phyloP scores from a whole-genome alignment of 2,888 invertebrate genomes.

The Chromoteleia sp. region DNA sequence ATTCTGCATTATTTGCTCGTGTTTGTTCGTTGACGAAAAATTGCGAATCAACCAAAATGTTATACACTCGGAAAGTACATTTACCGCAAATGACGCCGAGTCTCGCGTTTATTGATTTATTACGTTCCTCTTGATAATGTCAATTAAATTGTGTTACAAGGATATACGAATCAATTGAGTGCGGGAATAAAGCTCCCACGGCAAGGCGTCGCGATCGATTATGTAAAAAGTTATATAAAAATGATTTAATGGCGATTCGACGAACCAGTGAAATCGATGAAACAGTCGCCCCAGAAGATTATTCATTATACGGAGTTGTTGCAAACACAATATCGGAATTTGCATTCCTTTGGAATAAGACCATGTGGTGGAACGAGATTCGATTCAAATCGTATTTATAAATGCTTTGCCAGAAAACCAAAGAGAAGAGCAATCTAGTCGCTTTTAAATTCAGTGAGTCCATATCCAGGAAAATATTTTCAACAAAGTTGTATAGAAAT shows the following conservation, averaged over 20 bases:
- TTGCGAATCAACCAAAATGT: not conserved
- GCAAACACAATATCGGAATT: conserved; percentile 6
- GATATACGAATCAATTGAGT: conserved; percentile 4
- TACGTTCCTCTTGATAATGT: conserved; percentile 10
- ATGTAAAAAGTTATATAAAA: conserved; percentile 32
- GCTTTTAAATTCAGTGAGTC: conserved; percentile 20
- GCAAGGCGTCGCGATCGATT: conserved; percentile 15
- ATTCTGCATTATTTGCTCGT: conserved; percentile 1
- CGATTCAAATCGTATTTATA: conserved; percentile 6
- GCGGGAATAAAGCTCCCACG: not conserved
- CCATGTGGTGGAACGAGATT: conserved; percentile 30
- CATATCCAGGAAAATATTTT: not conserved
- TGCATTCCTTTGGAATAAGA: conserved; percentile 11
- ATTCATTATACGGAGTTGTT: not conserved
- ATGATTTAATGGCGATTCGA: conserved; percentile 19
- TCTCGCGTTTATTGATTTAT: conserved; percentile 7
- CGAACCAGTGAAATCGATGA: not conserved
- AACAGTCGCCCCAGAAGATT: not conserved
- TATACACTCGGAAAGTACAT: not conserved
- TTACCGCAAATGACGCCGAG: too few relatives aligned
- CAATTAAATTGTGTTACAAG: conserved; percentile 13
- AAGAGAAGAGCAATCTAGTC: conserved; percentile 53
- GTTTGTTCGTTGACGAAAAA: not conserved
- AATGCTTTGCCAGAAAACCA: conserved; percentile 41
- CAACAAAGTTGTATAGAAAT: not conserved